phyloP scores from a whole-genome alignment of 2,888 invertebrate genomes.

The Nomada fabriciana region DNA sequence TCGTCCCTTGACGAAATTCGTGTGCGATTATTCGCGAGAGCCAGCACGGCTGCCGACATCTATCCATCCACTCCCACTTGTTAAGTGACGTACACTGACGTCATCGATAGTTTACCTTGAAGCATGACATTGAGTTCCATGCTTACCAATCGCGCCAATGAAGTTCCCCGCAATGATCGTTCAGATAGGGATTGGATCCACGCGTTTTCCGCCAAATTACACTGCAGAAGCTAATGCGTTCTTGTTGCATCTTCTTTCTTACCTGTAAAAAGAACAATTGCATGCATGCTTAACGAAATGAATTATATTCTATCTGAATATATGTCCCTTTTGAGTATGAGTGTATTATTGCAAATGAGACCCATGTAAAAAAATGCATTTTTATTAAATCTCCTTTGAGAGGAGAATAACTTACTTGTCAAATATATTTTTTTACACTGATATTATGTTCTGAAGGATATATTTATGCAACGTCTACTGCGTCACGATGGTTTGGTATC shows the following conservation, averaged over 20 bases:
- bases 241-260: background rate
- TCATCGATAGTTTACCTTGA: conserved; percentile 85
- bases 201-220: background rate
- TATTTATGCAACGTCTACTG: too few relatives aligned
- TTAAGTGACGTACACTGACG: conserved; percentile 84
- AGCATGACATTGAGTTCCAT: conserved; percentile 83
- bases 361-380: background rate
- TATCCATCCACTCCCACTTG: conserved; percentile 84
- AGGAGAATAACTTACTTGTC: background rate
- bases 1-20: conserved; percentile 73
- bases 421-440: background rate
- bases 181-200: background rate
- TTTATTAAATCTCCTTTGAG: too few relatives aligned
- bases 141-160: conserved; percentile 69
- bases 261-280: background rate
- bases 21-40: conserved; percentile 79
- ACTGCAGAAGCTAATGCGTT: background rate
- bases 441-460: too few relatives aligned
- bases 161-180: conserved; percentile 24
- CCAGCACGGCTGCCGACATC: conserved; percentile 79
- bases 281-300: background rate
- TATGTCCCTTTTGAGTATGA: background rate
- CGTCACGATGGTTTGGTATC: too few relatives aligned
- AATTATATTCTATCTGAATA: background rate
- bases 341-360: background rate